phyloP scores from a whole-genome alignment of 1,140 invertebrate genomes.

The Magallana angulata region DNA sequence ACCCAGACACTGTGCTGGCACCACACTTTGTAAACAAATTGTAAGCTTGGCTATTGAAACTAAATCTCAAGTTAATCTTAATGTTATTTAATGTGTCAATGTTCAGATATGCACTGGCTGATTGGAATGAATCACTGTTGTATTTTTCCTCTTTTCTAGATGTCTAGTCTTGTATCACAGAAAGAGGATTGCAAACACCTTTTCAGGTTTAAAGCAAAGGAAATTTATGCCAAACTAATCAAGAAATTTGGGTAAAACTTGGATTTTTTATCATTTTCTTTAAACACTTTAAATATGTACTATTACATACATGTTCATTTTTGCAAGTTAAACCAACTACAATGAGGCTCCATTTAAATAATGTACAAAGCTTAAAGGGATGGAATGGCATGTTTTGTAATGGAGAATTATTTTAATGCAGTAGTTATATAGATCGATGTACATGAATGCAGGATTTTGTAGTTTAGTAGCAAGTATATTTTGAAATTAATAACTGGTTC shows the following conservation, averaged over 20 bases:
- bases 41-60: constrained; percentile 79
- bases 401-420: too few species aligned
- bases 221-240: constrained; percentile 88
- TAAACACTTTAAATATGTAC: too few species aligned
- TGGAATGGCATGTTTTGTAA: too few species aligned
- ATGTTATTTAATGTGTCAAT: too few species aligned
- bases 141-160: constrained; percentile 55
- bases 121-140: neutral
- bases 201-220: constrained; percentile 89
- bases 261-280: neutral
- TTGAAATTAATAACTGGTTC: too few species aligned
- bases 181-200: constrained; percentile 91
- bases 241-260: constrained; percentile 86
- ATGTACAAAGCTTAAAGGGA: neutral
- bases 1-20: constrained; percentile 82
- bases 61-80: neutral
- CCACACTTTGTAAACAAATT: constrained; percentile 52
- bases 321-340: too few species aligned
- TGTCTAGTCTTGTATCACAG: constrained; percentile 84
- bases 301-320: too few species aligned
- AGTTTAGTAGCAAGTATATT: too few species aligned
- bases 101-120: too few species aligned
- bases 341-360: too few species aligned
- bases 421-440: too few species aligned
- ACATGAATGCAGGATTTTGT: too few species aligned